Percentiles rank a stretch among this genome's conserved stretches.
phyloP scores from a whole-genome alignment of 2,888 invertebrate genomes.

The Pimpla rufipes region DNA sequence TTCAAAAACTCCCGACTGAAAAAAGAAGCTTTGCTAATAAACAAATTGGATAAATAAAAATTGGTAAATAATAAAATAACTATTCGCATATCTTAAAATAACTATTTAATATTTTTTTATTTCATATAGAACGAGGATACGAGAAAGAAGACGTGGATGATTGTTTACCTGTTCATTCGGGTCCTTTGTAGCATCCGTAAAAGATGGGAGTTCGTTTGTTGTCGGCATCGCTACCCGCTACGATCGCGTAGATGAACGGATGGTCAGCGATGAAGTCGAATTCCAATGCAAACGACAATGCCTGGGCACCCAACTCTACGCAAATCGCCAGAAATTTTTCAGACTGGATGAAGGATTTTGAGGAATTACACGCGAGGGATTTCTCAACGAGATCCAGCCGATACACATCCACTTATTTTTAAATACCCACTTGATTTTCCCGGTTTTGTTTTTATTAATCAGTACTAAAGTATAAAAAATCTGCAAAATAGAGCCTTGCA shows the following conservation, averaged over 20 bases:
- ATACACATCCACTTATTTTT: too few species aligned
- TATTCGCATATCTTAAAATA: too few species aligned
- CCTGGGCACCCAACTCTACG: conserved; percentile 44
- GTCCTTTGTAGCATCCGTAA: conserved; percentile 53
- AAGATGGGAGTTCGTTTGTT: conserved; percentile 57
- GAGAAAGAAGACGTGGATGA: conserved; percentile 17
- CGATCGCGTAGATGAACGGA: conserved; percentile 73
- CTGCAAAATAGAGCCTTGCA: too few species aligned
- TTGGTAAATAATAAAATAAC: too few species aligned
- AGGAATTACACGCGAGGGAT: too few species aligned
- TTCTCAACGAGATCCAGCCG: too few species aligned
- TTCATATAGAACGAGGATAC: background rate
- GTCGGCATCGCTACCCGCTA: conserved; percentile 38
- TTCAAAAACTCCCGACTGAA: too few species aligned
- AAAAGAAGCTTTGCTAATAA: too few species aligned
- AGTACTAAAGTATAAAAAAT: too few species aligned
- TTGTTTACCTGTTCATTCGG: conserved; percentile 51
- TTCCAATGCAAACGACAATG: conserved; percentile 50
- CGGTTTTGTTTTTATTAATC: too few species aligned
- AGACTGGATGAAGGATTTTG: background rate
- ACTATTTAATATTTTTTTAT: conserved; percentile 16
- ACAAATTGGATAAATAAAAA: too few species aligned
- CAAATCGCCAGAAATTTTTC: conserved; percentile 30
- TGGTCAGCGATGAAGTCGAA: conserved; percentile 62
- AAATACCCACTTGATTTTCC: too few species aligned